phyloP scores from a whole-genome alignment of 2,113 vertebrate genomes.

The Gavia stellata region DNA sequence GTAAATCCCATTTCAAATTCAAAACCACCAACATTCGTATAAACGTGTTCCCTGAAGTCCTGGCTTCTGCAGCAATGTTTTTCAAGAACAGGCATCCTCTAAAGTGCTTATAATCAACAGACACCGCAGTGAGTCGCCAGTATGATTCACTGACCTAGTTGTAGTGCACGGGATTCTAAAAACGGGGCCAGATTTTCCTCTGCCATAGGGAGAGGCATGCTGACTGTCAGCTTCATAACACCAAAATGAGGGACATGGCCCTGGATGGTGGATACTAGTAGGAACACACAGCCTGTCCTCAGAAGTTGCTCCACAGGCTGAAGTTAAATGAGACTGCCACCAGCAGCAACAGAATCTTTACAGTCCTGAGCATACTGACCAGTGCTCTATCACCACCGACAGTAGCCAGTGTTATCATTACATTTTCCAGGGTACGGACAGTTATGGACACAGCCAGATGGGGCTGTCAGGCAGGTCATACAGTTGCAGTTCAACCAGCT shows the following conservation, averaged over 20 bases:
- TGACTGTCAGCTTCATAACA: not conserved
- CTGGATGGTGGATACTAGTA: not conserved
- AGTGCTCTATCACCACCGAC: not conserved
- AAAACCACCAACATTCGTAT: not conserved
- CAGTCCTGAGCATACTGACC: not conserved
- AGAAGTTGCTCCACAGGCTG: not conserved
- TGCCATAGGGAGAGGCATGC: not conserved
- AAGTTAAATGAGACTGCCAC: not conserved
- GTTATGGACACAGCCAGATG: not conserved
- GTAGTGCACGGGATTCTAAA: not conserved
- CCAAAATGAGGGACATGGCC: not conserved
- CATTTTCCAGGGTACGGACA: not conserved
- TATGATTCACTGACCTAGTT: constrained; percentile 53
- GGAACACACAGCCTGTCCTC: not conserved
- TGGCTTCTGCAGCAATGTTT: not conserved
- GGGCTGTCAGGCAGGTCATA: not conserved
- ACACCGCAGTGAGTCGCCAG: constrained; percentile 19
- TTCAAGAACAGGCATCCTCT: not conserved
- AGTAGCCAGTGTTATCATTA: not conserved
- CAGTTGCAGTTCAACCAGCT: not conserved
- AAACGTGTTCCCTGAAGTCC: not conserved
- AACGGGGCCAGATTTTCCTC: not conserved
- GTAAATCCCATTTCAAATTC: not conserved
- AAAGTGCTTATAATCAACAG: not conserved
- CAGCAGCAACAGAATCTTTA: not conserved